phyloP scores from a whole-genome alignment of 2,888 invertebrate species.

The Aquatica leii region DNA sequence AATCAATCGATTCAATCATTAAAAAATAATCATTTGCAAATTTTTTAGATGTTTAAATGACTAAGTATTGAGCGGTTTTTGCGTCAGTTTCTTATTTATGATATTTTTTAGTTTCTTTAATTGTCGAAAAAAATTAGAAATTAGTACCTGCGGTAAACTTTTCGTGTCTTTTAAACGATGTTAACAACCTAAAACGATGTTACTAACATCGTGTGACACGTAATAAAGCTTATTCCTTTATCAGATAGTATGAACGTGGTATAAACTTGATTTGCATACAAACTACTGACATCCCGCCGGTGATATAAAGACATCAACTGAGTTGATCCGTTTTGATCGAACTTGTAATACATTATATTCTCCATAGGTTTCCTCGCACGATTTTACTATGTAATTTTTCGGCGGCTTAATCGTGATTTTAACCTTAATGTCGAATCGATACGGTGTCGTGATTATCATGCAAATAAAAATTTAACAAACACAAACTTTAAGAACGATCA shows the following conservation, averaged over 20 bases:
- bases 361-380: neutral
- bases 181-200: slow-evolving; percentile 22
- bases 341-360: slow-evolving; percentile 26
- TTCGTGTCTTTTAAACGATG: neutral
- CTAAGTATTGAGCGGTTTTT: no score
- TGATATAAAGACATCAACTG: slow-evolving; percentile 42
- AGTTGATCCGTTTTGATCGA: slow-evolving; percentile 37
- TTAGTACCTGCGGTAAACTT: no score
- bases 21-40: no score
- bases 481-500: slow-evolving; percentile 8
- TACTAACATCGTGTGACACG: slow-evolving; percentile 39
- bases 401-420: neutral
- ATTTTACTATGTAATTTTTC: slow-evolving; percentile 21
- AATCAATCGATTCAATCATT: no score
- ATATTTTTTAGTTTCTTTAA: no score
- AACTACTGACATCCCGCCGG: slow-evolving; percentile 47
- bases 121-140: no score
- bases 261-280: slow-evolving; percentile 43
- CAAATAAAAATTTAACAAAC: neutral
- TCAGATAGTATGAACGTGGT: slow-evolving; percentile 39
- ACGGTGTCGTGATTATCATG: neutral
- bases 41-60: no score
- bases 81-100: no score
- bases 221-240: slow-evolving; percentile 41
- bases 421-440: slow-evolving; percentile 13